phyloP scores from a whole-genome alignment of 2,113 vertebrate species.

The Enhydra lutris region DNA sequence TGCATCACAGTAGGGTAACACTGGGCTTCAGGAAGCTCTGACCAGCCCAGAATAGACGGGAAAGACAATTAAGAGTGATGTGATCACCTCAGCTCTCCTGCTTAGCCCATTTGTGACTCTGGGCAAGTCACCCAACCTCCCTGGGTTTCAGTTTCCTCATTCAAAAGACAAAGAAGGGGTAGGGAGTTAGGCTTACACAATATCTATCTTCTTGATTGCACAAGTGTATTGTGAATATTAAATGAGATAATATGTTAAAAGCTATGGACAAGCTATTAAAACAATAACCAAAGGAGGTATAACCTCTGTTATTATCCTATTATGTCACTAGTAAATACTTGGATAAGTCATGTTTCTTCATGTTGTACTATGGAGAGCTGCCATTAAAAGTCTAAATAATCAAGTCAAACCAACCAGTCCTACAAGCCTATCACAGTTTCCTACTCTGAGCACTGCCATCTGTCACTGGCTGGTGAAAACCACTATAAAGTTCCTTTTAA shows the following conservation, averaged over 20 bases:
- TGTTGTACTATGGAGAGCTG: neutral
- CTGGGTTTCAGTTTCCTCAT: neutral
- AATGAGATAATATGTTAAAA: neutral
- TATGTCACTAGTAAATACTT: neutral
- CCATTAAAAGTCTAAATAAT: conserved; percentile 4
- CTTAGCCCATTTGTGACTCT: neutral
- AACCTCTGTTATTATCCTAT: neutral
- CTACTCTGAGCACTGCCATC: neutral
- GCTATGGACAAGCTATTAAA: neutral
- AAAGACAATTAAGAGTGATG: neutral
- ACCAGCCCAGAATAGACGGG: neutral
- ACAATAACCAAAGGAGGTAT: neutral
- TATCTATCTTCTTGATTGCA: neutral
- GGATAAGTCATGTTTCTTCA: neutral
- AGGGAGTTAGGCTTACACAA: neutral
- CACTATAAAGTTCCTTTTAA: neutral
- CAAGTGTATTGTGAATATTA: neutral
- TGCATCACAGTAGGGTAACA: neutral
- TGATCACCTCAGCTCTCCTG: neutral
- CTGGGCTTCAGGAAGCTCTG: neutral
- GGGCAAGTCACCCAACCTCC: neutral
- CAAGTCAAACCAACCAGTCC: neutral
- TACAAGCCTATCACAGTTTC: neutral
- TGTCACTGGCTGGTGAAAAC: neutral
- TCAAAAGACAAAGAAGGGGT: neutral